Evolutionary conservation across 2,797 vertebrate genomes (phyloP).

Genomic region (Malacoctenus gilli): DNA sequence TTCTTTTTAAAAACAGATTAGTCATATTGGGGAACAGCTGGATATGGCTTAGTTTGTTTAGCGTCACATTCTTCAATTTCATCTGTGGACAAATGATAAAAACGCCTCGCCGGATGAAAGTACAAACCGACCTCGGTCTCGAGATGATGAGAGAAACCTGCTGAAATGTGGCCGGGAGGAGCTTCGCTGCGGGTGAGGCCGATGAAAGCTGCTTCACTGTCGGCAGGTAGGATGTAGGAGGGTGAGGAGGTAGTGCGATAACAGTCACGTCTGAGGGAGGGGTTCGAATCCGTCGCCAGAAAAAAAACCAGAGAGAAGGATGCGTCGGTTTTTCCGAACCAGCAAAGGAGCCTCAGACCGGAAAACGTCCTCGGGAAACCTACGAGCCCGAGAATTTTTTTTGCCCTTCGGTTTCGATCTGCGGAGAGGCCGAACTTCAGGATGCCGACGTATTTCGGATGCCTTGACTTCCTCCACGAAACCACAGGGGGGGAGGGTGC

Average conservation of each 20-base stretch:
- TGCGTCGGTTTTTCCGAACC: constrained; percentile 11
- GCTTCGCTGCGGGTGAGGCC: constrained; percentile 43
- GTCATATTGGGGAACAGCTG: constrained; percentile 62
- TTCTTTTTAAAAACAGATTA: constrained; percentile 68
- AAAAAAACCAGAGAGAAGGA: constrained; percentile 6
- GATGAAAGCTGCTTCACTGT: no score
- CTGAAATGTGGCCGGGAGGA: constrained; percentile 48
- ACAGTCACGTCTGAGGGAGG: constrained; percentile 62
- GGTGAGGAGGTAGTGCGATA: constrained; percentile 70
- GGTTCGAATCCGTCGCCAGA: constrained; percentile 7
- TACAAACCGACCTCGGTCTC: constrained; percentile 33
- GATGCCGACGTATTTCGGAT: no score
- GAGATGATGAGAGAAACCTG: constrained; percentile 2
- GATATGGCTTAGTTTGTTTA: constrained; percentile 76
- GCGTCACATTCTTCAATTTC: constrained; percentile 68
- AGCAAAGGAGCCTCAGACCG: no score
- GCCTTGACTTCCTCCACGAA: constrained; percentile 31
- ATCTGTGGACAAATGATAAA: constrained; percentile 53
- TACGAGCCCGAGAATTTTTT: no score
- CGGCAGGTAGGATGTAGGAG: constrained; percentile 36
- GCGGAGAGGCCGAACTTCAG: no score
- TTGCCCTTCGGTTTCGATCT: no score
- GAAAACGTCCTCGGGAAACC: no score
- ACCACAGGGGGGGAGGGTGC: constrained; percentile 16
- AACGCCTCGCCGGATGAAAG: constrained; percentile 31